Evolutionary conservation across 2,888 invertebrate species (phyloP).

Genomic region (Urechis unicinctus): DNA sequence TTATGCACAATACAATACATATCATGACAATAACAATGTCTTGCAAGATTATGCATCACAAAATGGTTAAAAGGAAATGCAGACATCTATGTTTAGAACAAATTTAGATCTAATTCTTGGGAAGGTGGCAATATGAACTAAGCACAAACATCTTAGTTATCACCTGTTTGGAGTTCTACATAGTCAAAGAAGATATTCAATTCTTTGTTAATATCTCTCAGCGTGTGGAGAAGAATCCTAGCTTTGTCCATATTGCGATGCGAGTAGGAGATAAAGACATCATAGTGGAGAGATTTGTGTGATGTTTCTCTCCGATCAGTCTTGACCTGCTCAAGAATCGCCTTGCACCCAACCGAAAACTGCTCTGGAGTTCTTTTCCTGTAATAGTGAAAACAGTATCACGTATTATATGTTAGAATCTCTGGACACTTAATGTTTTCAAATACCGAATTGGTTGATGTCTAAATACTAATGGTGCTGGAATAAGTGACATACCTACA

Average conservation of each 20-base stretch:
- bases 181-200: conserved; percentile 42
- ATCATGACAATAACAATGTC: too few species aligned
- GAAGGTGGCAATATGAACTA: too few species aligned
- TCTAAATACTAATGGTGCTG: neutral
- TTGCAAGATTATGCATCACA: too few species aligned
- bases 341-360: neutral
- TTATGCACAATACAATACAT: too few species aligned
- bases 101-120: too few species aligned
- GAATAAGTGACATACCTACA: conserved; percentile 29
- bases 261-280: conserved; percentile 45
- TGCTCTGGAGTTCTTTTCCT: conserved; percentile 1
- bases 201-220: conserved; percentile 1
- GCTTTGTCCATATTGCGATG: conserved; percentile 32
- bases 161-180: conserved; percentile 40
- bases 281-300: conserved; percentile 28
- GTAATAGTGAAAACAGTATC: neutral
- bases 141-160: too few species aligned
- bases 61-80: too few species aligned
- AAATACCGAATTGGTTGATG: neutral
- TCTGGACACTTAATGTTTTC: too few species aligned
- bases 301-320: neutral
- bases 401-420: neutral
- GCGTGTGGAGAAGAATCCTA: conserved; percentile 5
- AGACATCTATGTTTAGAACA: too few species aligned
- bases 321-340: conserved; percentile 3